Conservation (phyloP, 2,888 invertebrate species). For the Drosophila pseudotalamancana region DNA sequence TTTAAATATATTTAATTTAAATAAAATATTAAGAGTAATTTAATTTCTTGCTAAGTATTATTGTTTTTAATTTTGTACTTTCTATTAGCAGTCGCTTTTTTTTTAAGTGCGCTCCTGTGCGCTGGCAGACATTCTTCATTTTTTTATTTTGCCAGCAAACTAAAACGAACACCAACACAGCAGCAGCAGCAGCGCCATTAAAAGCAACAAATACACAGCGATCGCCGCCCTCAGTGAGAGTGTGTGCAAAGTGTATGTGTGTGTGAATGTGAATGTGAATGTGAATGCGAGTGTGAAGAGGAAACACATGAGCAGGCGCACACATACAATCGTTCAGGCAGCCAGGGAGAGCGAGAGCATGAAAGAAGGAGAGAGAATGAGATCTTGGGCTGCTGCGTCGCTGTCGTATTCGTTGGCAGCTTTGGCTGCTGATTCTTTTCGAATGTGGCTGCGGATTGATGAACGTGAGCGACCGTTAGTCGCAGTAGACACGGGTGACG, state of each 20-base stretch:
- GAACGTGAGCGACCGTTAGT: slow-evolving; percentile 75
- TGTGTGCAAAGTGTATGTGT: slow-evolving; percentile 43
- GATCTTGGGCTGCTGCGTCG: slow-evolving; percentile 61
- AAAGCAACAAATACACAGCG: slow-evolving; percentile 71
- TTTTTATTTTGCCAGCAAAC: slow-evolving; percentile 65
- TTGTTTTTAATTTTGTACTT: no score
- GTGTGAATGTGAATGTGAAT: slow-evolving; percentile 50
- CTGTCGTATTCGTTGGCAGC: slow-evolving; percentile 36
- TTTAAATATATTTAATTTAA: no score
- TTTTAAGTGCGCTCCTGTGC: slow-evolving; percentile 51
- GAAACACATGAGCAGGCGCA: slow-evolving; percentile 43
- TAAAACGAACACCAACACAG: slow-evolving; percentile 39
- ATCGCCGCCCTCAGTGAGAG: slow-evolving; percentile 61
- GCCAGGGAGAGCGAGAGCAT: slow-evolving; percentile 26
- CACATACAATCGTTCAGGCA: neutral
- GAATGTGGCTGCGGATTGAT: slow-evolving; percentile 54
- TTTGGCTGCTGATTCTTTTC: slow-evolving; percentile 48
- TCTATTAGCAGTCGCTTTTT: no score
- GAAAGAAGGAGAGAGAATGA: slow-evolving; percentile 35
- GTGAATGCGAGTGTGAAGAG: slow-evolving; percentile 46
- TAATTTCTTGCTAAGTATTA: no score
- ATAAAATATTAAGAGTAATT: no score
- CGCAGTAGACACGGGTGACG: slow-evolving; percentile 82
- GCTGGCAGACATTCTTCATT: slow-evolving; percentile 69
- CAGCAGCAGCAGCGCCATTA: slow-evolving; percentile 78